These are phyloP conservation scores for Trichonephila clavipes DNA, from an alignment of 1,140 invertebrate genomes.

Conservation along the genomic window DNA sequence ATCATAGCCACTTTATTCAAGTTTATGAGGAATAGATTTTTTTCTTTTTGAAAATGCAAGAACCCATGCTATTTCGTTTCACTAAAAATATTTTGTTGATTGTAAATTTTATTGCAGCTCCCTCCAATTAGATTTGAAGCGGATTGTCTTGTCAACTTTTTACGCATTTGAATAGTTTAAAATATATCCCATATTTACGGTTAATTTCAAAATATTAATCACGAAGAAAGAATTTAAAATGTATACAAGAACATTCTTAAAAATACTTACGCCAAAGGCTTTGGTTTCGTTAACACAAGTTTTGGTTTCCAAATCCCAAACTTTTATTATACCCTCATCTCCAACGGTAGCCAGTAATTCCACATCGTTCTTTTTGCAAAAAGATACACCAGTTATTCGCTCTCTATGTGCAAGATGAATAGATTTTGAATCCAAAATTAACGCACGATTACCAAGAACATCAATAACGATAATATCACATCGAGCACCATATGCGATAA, in stretches of 20 bases:
- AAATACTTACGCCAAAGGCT: slow-evolving; percentile 34
- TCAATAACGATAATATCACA: slow-evolving; percentile 34
- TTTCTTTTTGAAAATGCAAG: no score
- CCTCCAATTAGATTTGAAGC: no score
- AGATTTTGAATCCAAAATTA: slow-evolving; percentile 23
- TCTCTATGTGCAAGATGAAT: not conserved
- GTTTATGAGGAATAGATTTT: no score
- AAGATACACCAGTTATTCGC: not conserved
- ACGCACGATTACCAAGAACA: not conserved
- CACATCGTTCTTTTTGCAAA: not conserved
- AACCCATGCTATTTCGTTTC: not conserved
- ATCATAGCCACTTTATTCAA: no score
- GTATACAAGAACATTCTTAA: not conserved
- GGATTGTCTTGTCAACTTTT: no score
- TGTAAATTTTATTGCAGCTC: no score
- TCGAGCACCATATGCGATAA: slow-evolving; percentile 42
- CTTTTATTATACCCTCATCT: slow-evolving; percentile 40
- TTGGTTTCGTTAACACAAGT: not conserved
- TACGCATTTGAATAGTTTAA: no score
- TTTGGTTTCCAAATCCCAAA: slow-evolving; percentile 40
- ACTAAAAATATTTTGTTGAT: no score
- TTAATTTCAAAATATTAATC: no score
- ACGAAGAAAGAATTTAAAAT: no score
- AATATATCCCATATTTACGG: no score
- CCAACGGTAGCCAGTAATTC: slow-evolving; percentile 21